Percentiles rank a stretch among this genome's conserved stretches.
phyloP scores from a whole-genome alignment of 2,113 vertebrate genomes.

The Chaetura pelagica region DNA sequence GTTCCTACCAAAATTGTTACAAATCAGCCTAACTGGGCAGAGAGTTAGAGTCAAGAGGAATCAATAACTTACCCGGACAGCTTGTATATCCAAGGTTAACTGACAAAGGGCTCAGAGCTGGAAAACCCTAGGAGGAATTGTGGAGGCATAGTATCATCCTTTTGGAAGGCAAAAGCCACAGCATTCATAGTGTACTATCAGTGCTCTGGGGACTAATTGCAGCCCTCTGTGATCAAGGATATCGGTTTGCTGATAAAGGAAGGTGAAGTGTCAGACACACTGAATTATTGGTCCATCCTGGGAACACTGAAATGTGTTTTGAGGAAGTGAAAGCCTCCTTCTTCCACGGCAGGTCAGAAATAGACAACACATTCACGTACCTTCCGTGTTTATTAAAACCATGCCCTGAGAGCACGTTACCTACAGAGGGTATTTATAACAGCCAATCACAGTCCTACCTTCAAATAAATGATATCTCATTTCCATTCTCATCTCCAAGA shows the following conservation, averaged over 20 bases:
- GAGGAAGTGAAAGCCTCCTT: neutral
- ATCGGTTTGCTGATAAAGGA: neutral
- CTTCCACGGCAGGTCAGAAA: neutral
- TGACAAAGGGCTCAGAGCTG: slow-evolving; percentile 13
- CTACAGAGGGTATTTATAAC: neutral
- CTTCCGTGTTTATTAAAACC: neutral
- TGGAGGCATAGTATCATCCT: neutral
- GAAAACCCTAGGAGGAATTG: slow-evolving; percentile 27
- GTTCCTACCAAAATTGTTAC: slow-evolving; percentile 23
- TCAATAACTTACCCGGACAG: slow-evolving; percentile 28
- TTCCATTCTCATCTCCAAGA: neutral
- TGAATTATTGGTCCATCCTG: neutral
- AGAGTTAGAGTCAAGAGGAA: neutral
- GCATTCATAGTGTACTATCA: fast-evolving
- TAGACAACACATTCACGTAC: neutral
- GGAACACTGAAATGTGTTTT: neutral
- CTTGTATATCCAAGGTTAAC: slow-evolving; percentile 18
- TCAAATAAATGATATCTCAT: neutral
- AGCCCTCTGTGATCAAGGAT: neutral
- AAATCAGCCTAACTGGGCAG: slow-evolving; percentile 17
- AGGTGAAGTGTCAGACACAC: slow-evolving; percentile 6
- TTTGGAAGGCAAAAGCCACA: neutral
- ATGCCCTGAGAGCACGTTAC: neutral
- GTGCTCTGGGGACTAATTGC: slow-evolving; percentile 27
- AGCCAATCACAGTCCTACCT: neutral